Evolutionary conservation across 2,888 invertebrate species (phyloP), one percentile per base, ranked within the genome.

Genomic region (Cyclophora punctaria): DNA sequence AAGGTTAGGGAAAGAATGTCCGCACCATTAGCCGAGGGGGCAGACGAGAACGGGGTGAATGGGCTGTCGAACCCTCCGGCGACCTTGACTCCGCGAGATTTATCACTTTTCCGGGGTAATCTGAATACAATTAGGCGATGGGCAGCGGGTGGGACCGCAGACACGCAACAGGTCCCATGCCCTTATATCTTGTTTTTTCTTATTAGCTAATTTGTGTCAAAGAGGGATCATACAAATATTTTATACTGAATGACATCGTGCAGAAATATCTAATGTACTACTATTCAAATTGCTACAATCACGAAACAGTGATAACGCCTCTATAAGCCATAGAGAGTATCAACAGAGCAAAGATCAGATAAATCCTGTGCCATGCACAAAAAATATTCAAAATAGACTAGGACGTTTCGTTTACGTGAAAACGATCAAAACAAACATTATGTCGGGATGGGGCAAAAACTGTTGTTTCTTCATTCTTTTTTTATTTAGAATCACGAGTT

Each of bases 341-440:
- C 20, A 20, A 20, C 20, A 20, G 20, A 20, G 20, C 20, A 20
- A 20, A 20, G 20, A 20, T 20, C 20, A 20, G 20, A 20, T 20
- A 20, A 20, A 37, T 47, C 34, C 34, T 35, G 42, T 41, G 35
- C 33, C 37, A 33, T 42, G 4, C 4, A 52, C 60, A 66, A 64
- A 76, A 73, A 70, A 59, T 61, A 64, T 69, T 66, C 70, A 72
- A 75, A 74, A 72, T 67, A 73, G 71, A 71, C 66, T 67, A 71
- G 72, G 70, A 66, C 67, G 71, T 69, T 71, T 71, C 73, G 72
- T 81, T 82, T 80, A 80, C 76, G 78, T 79, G 76, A 79, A 83
- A 83, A 79, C 82, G 78, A 83, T 82, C 79, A 83, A 85, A 86
- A 84, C 83, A 86, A 86, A 86, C 80, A 78, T 78, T 77, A 78